Base-by-base conservation (phyloP, 2,888 invertebrate species). In the Pecten maximus region DNA sequence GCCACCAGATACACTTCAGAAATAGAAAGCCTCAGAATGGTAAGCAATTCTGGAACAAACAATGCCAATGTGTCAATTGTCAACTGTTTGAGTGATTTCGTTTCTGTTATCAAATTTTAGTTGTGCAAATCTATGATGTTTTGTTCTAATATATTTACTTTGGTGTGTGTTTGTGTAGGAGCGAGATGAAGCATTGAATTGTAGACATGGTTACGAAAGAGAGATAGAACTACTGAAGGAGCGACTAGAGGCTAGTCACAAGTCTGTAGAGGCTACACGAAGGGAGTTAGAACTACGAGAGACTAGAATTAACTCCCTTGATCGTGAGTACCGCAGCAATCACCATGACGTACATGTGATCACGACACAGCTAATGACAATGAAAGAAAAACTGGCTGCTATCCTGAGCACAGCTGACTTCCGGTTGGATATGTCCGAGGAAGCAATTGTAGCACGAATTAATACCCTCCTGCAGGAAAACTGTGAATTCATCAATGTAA, bases 361-460 rank as follows among this genome's bases (percentile, higher is more conserved):
- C 19, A 92, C 94, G 40, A 93, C 94, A 0, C 94, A 95, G 90
- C 93, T 94, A 88, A 93, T 92, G 15, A 88, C 94, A 28, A 96
- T 96, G 94, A 94, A 93, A 87, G 96, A 97, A 88, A 94, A 96
- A 90, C 90, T 97, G 28, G 95, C 96, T 0, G 92, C 92, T 54
- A 88, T 96, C 15, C 93, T 97, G 88, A 94, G 95, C 89, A 94
- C 95, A 35, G 89, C 92, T 8, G 95, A 93, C 89, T 91, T 91
- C 40, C 88, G 89, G 10, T 91, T 95, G 4, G 94, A 94, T 12
- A 94, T 95, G 4, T 94, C 94, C 74, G 96, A 96, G 48, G 96
- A 96, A 40, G 90, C 92, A 6, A 95, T 97, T 88, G 94, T 94
- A 87, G 95, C 96, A 40, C 93, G 94, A 40, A 93, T 96, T 23